Evolutionary conservation across 2,797 vertebrate genomes (phyloP).

Genomic region (Lophius americanus): DNA sequence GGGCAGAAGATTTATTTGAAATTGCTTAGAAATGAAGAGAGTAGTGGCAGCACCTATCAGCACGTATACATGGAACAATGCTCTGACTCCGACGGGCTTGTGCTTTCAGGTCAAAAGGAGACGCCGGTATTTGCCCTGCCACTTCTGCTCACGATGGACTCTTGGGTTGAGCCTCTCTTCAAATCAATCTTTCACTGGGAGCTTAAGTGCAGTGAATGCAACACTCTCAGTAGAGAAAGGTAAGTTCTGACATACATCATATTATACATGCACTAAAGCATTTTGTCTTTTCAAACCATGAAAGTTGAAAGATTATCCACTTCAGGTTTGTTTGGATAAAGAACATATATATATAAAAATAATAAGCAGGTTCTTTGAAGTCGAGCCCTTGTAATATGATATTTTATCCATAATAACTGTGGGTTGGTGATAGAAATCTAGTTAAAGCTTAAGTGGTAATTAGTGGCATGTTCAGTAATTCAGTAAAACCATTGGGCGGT

Average conservation of each 20-base stretch:
- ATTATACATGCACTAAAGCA: background rate
- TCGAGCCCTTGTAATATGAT: no score
- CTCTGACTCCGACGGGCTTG: slow-evolving; percentile 11
- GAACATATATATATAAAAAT: no score
- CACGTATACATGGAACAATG: background rate
- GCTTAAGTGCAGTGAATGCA: slow-evolving; percentile 86
- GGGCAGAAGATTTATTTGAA: no score
- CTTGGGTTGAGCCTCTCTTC: slow-evolving; percentile 82
- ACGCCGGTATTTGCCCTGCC: slow-evolving; percentile 92
- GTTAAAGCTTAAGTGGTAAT: background rate
- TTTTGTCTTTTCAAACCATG: background rate
- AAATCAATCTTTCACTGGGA: slow-evolving; percentile 86
- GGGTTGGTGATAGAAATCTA: background rate
- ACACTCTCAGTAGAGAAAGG: slow-evolving; percentile 80
- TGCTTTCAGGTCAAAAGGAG: slow-evolving; percentile 83
- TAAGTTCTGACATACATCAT: slow-evolving; percentile 40
- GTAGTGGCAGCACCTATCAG: background rate
- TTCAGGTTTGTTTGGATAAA: background rate
- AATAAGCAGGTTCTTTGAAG: no score
- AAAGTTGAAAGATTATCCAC: background rate
- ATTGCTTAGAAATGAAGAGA: no score
- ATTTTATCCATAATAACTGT: background rate
- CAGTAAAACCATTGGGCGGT: no score
- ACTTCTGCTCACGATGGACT: slow-evolving; percentile 83
- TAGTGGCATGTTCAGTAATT: background rate